Evolutionary conservation across 2,797 vertebrate genomes (phyloP), one percentile per base, ranked within the genome.

Genomic region (Gymnopithys bicolor): DNA sequence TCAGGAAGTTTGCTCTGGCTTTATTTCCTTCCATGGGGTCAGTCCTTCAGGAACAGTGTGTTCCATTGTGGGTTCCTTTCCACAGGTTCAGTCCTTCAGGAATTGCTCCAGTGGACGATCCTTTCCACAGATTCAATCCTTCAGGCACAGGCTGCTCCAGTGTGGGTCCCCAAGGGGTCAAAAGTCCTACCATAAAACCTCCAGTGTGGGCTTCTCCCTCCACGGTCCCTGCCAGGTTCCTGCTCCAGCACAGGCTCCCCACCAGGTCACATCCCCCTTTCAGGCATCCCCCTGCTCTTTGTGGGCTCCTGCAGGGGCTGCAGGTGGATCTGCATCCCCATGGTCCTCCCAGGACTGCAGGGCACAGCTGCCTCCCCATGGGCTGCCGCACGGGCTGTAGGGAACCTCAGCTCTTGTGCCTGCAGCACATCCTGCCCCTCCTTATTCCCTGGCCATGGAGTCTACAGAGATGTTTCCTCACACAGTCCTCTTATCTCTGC

Each of bases 91-190:
- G 7, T 39, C 15, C 41, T 39, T 22, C 41, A 46, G 58, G 9
- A 49, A 23, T 15, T 64, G 23, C 43, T 39, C 12, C 41, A 1
- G 0, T 6, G 10, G 15, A 33, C 8, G 30, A 18, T 8, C 19
- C 28, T 39, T 7, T 33, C 41, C 2, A 0, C 19, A 41, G 23
- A 11, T 11, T 18, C 67, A 82, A 15, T 19, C 41, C 41, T 30
- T 30, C 51, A 32, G 10, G 14, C 11, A 7, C 4, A 6, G 53
- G 14, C 37, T 45, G 53, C 15, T 52, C 27, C 46, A 52, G 2
- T 0, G 0, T 23, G 9, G 8, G 43, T 48, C 13, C 12, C 7
- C 17, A 3, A 0, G 1, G 15, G 6, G 30, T 8, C 37, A 32
- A 10, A 23, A 37, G 5, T 17, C 28, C 33, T 59, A 21, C 6